Evolutionary conservation across 1,140 invertebrate species (phyloP), one percentile per base, ranked within the genome.

Genomic region (Drosophila malerkotliana): DNA sequence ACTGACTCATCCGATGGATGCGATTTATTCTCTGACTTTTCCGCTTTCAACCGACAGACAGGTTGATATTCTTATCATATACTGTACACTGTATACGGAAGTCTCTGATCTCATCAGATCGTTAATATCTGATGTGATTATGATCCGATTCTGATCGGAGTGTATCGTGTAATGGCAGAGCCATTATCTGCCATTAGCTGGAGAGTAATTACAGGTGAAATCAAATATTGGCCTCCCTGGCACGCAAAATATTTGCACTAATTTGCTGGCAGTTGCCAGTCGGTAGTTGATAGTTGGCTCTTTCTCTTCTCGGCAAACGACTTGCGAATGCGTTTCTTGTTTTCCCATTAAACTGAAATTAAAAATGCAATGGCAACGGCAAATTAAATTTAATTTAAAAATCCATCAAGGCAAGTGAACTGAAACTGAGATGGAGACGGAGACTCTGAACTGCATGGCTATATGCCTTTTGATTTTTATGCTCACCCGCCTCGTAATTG

Each of bases 181-280:
- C 18, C 44, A 47, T 47, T 47, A 47, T 47, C 15, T 9, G 44
- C 51, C 52, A 69, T 69, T 69, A 67, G n/a, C 66, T 24, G 61
- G 9, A 3, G n/a, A 15, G 64, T n/a, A 71, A 71, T 71, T 69
- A 68, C 64, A 18, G 28, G 21, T 14, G 28, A 71, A 57, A 71
- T 69, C 64, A 68, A 71, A 71, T 37, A 69, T 68, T 68, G 62
- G 52, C 21, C 44, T 26, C 18, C 10, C 10, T 7, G 45, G 26
- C 63, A 64, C 66, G 55, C 55, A 74, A 74, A 74, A 63, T 74
- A 75, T 75, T 72, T 72, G 39, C 49, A 75, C 72, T 75, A 77
- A 77, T 62, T 77, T 14, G 52, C 24, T 53, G 59, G 59, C 66
- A 61, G 53, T 69, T 77, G 26, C 0, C 5, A 28, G 26, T 5